These are phyloP conservation scores for Piprites chloris DNA, from an alignment of 2,113 vertebrate genomes.

Conservation along the genomic window DNA sequence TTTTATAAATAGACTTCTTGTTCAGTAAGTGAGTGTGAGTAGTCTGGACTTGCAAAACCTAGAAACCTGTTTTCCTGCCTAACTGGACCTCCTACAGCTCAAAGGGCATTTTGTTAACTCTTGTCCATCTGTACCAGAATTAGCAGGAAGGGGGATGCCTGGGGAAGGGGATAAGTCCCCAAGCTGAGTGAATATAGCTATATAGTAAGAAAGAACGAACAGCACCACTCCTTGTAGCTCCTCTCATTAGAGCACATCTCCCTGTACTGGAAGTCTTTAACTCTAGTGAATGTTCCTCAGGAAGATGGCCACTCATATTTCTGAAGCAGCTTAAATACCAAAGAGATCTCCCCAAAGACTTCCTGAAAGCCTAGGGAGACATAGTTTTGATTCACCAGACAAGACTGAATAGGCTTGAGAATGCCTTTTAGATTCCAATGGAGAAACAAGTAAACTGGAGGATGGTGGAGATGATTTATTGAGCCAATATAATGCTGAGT, in stretches of 20 bases:
- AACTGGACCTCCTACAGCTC: not conserved
- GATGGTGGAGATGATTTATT: not conserved
- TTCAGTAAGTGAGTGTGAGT: not conserved
- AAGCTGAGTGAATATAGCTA: not conserved
- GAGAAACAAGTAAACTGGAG: not conserved
- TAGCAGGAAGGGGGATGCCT: not conserved
- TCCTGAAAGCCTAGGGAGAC: not conserved
- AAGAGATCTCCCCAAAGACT: not conserved
- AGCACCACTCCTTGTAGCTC: not conserved
- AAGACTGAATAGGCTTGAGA: not conserved
- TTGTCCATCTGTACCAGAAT: not conserved
- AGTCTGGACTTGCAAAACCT: not conserved
- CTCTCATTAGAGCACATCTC: not conserved
- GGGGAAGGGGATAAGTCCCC: not conserved
- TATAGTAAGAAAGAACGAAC: not conserved
- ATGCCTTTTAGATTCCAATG: not conserved
- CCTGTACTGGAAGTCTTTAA: not conserved
- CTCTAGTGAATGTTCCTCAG: fast-evolving
- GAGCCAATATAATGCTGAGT: not conserved
- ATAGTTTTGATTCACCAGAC: not conserved
- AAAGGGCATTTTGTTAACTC: not conserved
- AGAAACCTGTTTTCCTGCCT: conserved; percentile 4
- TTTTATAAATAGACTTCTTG: not conserved
- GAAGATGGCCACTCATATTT: not conserved
- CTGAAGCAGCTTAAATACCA: not conserved